Conservation (phyloP, 2,888 invertebrate genomes). For the Caenorhabditis zanzibari region DNA sequence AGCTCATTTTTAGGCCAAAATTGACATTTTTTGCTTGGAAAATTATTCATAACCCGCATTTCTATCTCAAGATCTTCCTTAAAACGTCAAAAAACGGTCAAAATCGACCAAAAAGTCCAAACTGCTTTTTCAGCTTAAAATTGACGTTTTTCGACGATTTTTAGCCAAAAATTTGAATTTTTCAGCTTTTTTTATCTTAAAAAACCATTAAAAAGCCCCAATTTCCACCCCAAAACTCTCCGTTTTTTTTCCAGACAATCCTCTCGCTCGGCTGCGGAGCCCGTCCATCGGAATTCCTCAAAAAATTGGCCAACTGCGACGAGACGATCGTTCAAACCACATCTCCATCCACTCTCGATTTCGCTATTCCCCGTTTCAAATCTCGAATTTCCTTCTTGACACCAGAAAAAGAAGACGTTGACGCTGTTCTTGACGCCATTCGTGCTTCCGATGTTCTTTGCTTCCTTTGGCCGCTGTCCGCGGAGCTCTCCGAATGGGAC, state of each 20-base stretch:
- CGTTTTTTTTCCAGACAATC: slow-evolving; percentile 73
- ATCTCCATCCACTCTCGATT: slow-evolving; percentile 69
- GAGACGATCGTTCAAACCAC: slow-evolving; percentile 69
- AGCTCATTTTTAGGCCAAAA: too few relatives aligned
- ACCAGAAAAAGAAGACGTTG: slow-evolving; percentile 71
- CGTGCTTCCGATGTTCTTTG: slow-evolving; percentile 91
- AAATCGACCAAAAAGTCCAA: too few relatives aligned
- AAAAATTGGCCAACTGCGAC: slow-evolving; percentile 66
- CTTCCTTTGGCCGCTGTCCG: slow-evolving; percentile 88
- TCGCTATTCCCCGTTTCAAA: slow-evolving; percentile 79
- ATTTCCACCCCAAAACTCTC: too few relatives aligned
- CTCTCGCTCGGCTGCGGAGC: slow-evolving; percentile 74
- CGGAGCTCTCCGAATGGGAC: slow-evolving; percentile 75
- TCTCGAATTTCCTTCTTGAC: slow-evolving; percentile 77
- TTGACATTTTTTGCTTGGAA: too few relatives aligned
- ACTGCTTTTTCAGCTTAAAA: too few relatives aligned
- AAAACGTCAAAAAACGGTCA: too few relatives aligned
- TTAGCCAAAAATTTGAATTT: too few relatives aligned
- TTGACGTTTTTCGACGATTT: too few relatives aligned
- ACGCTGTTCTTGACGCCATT: slow-evolving; percentile 77
- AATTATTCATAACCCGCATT: too few relatives aligned
- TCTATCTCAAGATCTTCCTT: too few relatives aligned
- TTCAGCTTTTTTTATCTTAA: too few relatives aligned
- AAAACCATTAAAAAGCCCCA: too few relatives aligned
- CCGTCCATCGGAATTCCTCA: slow-evolving; percentile 67